Percentiles rank a stretch among this genome's conserved stretches.
These are phyloP conservation scores for Clangula hyemalis DNA, from an alignment of 2,797 vertebrate species.

Conservation along the genomic window DNA sequence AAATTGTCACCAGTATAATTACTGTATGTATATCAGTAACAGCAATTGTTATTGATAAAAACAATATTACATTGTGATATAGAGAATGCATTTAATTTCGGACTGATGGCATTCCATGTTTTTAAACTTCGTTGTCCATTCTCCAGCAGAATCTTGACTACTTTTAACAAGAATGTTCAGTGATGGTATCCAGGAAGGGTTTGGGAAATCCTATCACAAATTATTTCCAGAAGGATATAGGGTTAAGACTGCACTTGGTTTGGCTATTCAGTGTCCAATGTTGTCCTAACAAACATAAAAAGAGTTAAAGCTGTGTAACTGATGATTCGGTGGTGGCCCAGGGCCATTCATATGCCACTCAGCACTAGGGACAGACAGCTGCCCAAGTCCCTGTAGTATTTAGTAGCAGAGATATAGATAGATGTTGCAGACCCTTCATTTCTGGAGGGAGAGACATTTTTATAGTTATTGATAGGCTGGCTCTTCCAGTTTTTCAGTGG, in stretches of 20 bases:
- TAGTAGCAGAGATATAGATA: background rate
- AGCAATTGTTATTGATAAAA: background rate
- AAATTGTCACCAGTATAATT: background rate
- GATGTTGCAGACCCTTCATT: background rate
- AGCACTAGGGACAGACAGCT: background rate
- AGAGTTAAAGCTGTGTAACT: background rate
- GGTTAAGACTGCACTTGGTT: background rate
- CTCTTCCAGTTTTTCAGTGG: background rate
- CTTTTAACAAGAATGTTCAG: background rate
- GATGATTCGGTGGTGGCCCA: background rate
- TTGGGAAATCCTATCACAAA: background rate
- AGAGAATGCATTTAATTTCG: background rate
- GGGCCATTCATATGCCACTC: background rate
- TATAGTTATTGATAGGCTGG: background rate
- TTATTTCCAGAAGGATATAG: background rate
- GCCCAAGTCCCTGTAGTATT: background rate
- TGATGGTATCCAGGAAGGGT: background rate
- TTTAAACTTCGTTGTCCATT: background rate
- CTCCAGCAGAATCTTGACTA: background rate
- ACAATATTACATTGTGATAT: background rate
- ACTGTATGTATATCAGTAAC: background rate
- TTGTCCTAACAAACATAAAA: background rate
- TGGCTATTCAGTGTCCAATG: background rate
- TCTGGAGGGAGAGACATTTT: background rate
- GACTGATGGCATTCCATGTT: background rate